These are phyloP conservation scores for Mya arenaria DNA, from an alignment of 1,140 invertebrate genomes.

Conservation along the genomic window DNA sequence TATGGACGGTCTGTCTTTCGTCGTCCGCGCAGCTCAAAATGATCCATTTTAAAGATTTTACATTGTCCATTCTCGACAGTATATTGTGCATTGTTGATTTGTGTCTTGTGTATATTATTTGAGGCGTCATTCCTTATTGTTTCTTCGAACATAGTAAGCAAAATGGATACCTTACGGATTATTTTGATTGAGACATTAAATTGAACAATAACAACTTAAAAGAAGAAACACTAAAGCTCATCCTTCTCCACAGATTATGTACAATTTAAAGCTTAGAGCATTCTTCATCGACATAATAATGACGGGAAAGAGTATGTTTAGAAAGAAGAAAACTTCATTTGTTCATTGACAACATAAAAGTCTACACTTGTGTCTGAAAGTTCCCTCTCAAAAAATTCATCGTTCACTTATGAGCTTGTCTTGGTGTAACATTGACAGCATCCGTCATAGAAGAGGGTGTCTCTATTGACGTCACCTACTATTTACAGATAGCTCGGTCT, in stretches of 20 bases:
- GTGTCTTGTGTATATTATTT: too few species aligned
- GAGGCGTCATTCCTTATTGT: too few species aligned
- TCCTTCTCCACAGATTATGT: slow-evolving; percentile 3
- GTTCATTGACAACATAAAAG: background rate
- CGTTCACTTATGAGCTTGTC: background rate
- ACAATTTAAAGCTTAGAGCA: slow-evolving; percentile 24
- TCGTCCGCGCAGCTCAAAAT: too few species aligned
- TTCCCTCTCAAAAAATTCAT: slow-evolving; percentile 23
- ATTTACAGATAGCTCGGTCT: too few species aligned
- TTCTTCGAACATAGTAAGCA: too few species aligned
- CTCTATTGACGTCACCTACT: too few species aligned
- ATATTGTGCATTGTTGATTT: too few species aligned
- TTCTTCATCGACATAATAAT: slow-evolving; percentile 20
- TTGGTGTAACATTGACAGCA: too few species aligned
- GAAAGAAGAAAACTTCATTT: background rate
- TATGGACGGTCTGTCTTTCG: too few species aligned
- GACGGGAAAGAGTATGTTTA: background rate
- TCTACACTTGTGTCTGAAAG: background rate
- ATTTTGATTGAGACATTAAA: background rate
- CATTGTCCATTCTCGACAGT: too few species aligned
- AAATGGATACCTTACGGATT: slow-evolving; percentile 22
- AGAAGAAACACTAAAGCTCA: slow-evolving; percentile 19
- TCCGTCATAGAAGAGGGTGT: too few species aligned
- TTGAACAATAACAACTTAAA: slow-evolving; percentile 7
- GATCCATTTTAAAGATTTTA: too few species aligned